phyloP scores from a whole-genome alignment of 2,113 vertebrate species.

The Peucedramus taeniatus region DNA sequence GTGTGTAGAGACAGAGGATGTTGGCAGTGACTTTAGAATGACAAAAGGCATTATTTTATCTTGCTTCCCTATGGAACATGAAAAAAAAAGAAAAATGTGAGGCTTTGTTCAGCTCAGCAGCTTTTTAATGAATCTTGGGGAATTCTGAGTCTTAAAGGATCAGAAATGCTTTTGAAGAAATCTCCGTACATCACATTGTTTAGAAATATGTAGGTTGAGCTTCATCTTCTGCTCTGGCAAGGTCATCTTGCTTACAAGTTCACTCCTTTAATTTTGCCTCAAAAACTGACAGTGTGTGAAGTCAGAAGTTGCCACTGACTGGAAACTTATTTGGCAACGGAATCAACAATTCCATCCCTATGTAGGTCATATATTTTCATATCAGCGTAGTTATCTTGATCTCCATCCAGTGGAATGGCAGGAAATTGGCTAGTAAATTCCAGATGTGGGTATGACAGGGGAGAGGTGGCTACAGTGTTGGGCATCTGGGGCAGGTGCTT shows the following conservation, averaged over 20 bases:
- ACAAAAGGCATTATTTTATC: not conserved
- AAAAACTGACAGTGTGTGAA: not conserved
- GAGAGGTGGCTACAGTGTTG: not conserved
- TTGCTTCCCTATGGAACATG: not conserved
- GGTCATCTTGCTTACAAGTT: not conserved
- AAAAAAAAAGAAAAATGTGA: not conserved
- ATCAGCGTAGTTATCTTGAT: not conserved
- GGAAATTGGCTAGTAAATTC: not conserved
- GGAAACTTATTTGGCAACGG: not conserved
- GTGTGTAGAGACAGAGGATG: not conserved
- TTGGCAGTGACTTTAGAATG: not conserved
- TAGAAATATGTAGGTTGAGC: not conserved
- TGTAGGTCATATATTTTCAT: not conserved
- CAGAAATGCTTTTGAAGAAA: slow-evolving; percentile 29
- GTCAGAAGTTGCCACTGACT: not conserved
- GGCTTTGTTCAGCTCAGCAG: not conserved
- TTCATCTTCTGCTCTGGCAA: not conserved
- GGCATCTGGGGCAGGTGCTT: not conserved
- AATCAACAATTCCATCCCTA: not conserved
- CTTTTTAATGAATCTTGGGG: slow-evolving; percentile 5
- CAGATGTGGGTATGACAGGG: not conserved
- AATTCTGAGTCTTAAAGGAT: slow-evolving; percentile 27
- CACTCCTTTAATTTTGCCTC: not conserved
- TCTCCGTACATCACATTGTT: not conserved
- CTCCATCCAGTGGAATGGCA: not conserved